phyloP scores from a whole-genome alignment of 2,797 vertebrate genomes.

The Mergus octosetaceus region DNA sequence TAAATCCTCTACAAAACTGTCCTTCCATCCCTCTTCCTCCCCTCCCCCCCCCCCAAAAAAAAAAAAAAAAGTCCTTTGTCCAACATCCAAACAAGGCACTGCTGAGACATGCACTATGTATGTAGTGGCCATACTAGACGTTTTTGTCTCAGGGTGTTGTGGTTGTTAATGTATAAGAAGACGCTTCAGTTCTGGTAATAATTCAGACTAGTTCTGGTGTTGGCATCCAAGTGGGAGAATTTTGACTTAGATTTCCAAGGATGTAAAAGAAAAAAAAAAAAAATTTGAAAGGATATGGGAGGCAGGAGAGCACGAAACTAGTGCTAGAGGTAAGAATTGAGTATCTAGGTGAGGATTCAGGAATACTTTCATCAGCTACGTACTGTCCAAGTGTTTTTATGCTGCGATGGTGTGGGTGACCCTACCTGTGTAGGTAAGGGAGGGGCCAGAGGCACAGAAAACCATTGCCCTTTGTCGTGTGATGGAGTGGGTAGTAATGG shows the following conservation, averaged over 20 bases:
- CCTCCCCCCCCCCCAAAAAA: too few relatives aligned
- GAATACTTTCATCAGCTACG: not conserved
- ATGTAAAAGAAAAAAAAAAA: too few relatives aligned
- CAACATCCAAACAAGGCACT: not conserved
- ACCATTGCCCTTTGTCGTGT: not conserved
- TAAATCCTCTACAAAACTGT: not conserved
- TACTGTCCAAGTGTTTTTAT: not conserved
- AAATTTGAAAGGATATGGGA: not conserved
- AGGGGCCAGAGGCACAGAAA: not conserved
- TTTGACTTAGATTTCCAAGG: too few relatives aligned
- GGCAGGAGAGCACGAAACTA: not conserved
- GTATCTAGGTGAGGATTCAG: not conserved
- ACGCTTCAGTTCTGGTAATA: not conserved
- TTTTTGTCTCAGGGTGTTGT: not conserved
- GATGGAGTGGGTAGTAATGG: not conserved
- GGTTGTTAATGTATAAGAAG: not conserved
- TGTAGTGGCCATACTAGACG: not conserved
- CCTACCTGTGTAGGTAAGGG: not conserved
- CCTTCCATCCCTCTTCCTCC: not conserved
- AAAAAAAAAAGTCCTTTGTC: not conserved
- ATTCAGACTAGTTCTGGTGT: not conserved
- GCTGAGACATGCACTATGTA: not conserved
- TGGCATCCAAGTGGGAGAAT: not conserved
- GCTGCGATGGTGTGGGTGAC: not conserved
- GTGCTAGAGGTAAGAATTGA: not conserved